Conservation (phyloP, 2,888 invertebrate species). For the Drosophila borborema region DNA sequence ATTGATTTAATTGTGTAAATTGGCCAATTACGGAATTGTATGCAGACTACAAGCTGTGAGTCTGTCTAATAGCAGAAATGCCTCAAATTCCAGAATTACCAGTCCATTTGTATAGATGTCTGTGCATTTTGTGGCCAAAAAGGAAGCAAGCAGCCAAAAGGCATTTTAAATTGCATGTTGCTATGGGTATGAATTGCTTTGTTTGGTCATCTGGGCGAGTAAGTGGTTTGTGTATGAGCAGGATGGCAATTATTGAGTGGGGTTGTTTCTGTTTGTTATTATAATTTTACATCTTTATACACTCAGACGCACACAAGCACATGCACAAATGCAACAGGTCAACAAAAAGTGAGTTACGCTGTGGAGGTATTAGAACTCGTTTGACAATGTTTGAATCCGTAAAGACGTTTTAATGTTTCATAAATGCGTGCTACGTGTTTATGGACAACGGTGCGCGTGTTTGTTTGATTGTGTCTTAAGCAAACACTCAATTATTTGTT, state of each 20-base stretch:
- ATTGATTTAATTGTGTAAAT: not conserved
- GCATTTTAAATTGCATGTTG: constrained; percentile 3
- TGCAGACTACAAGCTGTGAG: not conserved
- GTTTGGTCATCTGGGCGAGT: constrained; percentile 18
- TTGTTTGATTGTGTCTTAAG: constrained; percentile 17
- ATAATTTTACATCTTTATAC: constrained; percentile 48
- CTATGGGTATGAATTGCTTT: not conserved
- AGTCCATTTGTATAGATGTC: not conserved
- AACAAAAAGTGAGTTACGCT: not conserved
- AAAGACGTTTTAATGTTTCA: constrained; percentile 57
- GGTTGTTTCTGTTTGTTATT: constrained; percentile 35
- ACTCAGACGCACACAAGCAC: not conserved
- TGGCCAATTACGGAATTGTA: constrained; percentile 8
- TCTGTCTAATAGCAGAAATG: not conserved
- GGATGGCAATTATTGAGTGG: constrained; percentile 40
- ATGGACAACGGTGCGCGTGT: constrained; percentile 21
- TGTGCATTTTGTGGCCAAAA: constrained; percentile 17
- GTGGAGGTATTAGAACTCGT: not conserved
- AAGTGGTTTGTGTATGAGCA: constrained; percentile 11
- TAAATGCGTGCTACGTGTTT: constrained; percentile 62
- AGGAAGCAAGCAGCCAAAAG: constrained; percentile 12
- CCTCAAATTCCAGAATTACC: not conserved
- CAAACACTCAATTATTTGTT: constrained; percentile 20
- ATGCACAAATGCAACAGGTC: constrained; percentile 25
- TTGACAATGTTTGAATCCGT: constrained; percentile 40